These are phyloP conservation scores for Tapirus indicus DNA, from an alignment of 2,797 vertebrate genomes.

Conservation along the genomic window DNA sequence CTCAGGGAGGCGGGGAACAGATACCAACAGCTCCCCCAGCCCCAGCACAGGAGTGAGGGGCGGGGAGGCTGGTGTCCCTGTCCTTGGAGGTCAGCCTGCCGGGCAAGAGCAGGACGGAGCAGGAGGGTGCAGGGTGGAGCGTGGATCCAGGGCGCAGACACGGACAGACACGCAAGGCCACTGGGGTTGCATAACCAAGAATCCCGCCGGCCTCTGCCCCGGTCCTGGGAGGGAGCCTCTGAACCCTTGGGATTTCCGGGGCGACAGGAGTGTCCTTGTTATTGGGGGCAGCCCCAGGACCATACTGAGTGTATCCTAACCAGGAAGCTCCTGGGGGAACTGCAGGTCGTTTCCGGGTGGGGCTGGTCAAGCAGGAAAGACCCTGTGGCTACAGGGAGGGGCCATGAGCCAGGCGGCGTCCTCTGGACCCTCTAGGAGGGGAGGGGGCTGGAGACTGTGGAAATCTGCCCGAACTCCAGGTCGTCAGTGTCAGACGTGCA, in stretches of 20 bases:
- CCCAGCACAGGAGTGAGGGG: accelerated
- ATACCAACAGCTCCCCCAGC: not conserved
- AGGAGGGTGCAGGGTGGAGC: not conserved
- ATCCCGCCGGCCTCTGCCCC: not conserved
- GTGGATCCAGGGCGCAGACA: no score
- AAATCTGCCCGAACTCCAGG: not conserved
- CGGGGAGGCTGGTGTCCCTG: no score
- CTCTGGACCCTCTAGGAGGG: not conserved
- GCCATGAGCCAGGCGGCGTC: not conserved
- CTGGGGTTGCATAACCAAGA: not conserved
- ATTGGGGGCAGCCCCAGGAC: no score
- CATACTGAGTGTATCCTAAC: no score
- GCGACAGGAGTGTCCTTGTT: not conserved
- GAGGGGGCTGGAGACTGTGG: not conserved
- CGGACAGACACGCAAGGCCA: no score
- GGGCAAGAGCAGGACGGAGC: no score
- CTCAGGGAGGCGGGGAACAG: not conserved
- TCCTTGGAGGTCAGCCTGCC: not conserved
- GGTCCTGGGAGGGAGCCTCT: not conserved
- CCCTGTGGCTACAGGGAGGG: not conserved
- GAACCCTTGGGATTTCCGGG: not conserved
- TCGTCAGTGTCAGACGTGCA: not conserved
- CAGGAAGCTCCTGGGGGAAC: no score
- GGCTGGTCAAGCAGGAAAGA: not conserved
- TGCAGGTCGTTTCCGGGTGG: no score